A percentile compares a stretch with the other conserved stretches of the same genome.
These are phyloP conservation scores for Drosophila aldrichi DNA, from an alignment of 2,888 invertebrate species.

Conservation along the genomic window DNA sequence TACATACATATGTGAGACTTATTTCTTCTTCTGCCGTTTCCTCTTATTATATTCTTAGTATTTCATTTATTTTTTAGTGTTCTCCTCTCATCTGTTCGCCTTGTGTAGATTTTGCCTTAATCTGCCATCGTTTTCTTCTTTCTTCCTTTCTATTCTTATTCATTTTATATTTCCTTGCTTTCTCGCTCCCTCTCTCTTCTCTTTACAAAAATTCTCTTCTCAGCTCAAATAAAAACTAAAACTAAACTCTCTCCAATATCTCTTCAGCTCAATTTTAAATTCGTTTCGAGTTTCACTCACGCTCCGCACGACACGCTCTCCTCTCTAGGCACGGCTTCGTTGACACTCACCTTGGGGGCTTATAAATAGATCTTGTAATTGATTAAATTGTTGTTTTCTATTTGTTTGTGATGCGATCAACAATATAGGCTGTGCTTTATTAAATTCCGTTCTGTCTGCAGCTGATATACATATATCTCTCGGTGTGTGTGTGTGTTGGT, in stretches of 20 bases:
- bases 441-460: slow-evolving; percentile 29
- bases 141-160: no score
- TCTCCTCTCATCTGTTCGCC: neutral
- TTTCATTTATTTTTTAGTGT: no score
- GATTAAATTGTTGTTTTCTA: slow-evolving; percentile 36
- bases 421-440: slow-evolving; percentile 28
- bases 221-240: no score
- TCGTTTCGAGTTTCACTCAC: neutral
- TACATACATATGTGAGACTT: no score
- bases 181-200: neutral
- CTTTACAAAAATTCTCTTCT: neutral
- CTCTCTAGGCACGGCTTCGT: slow-evolving; percentile 3
- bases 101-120: no score
- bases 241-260: neutral
- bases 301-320: slow-evolving; percentile 5
- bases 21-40: neutral
- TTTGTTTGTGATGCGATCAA: slow-evolving; percentile 20
- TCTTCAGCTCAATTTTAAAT: neutral
- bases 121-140: no score
- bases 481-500: neutral
- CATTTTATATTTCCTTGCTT: no score
- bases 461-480: slow-evolving; percentile 21
- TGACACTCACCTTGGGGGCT: slow-evolving; percentile 49
- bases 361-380: slow-evolving; percentile 59
- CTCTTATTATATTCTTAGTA: neutral